A percentile compares a stretch with the other conserved stretches of the same genome.
phyloP scores from a whole-genome alignment of 2,888 invertebrate genomes.

The Diogma glabrata region DNA sequence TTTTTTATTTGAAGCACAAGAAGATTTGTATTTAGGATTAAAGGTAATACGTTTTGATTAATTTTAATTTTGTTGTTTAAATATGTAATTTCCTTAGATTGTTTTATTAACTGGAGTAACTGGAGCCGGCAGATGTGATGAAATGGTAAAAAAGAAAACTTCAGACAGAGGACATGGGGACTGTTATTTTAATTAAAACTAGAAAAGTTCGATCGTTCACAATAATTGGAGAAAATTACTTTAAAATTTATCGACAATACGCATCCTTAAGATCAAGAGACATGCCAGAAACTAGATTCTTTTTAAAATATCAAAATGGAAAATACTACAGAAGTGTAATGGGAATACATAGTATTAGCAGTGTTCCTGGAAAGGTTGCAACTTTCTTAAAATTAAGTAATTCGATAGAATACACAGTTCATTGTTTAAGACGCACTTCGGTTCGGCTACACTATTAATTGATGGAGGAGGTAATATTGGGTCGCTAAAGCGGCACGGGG shows the following conservation, averaged over 20 bases:
- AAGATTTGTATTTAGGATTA: background rate
- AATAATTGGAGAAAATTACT: background rate
- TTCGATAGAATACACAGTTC: background rate
- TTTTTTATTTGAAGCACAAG: background rate
- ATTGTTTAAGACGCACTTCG: background rate
- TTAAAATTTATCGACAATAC: too few species aligned
- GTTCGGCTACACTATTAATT: background rate
- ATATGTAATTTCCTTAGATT: background rate
- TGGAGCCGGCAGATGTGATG: background rate
- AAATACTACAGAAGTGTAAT: background rate
- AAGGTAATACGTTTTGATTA: background rate
- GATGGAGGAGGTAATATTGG: background rate
- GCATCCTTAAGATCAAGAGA: too few species aligned
- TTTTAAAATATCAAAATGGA: background rate
- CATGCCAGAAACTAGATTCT: too few species aligned
- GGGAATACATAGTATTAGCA: background rate
- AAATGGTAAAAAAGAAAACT: background rate
- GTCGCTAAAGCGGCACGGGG: background rate
- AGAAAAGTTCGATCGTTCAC: too few species aligned
- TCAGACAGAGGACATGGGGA: background rate
- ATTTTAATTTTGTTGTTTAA: background rate
- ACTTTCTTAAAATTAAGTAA: constrained; percentile 1
- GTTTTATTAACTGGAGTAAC: background rate
- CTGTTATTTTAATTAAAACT: background rate
- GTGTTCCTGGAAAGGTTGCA: background rate